Base-by-base conservation (phyloP, 1,140 invertebrate species). In the Bradynema listronoti region DNA sequence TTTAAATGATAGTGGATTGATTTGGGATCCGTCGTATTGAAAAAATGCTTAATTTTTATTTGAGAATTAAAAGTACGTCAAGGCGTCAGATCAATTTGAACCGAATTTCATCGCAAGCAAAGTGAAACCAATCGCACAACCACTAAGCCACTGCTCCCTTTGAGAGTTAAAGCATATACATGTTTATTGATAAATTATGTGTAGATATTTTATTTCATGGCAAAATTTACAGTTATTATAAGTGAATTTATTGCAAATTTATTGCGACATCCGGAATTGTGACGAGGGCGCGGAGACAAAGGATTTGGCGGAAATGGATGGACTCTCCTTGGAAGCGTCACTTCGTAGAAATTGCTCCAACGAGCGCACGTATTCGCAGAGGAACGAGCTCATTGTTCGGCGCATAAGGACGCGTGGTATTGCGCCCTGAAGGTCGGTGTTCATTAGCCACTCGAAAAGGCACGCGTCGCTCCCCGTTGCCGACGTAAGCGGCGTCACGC, bases 381-480 rank as follows among this genome's bases (percentile, higher is more conserved):
- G 36, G 36, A 39, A 39, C 11, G 36, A 39, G 36, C 36, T 39
- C 36, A 39, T 39, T 11, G 11, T 19, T 11, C 36, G 11, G 11
- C 36, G 36, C 11, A 19, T 39, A 11, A 39, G 36, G 11, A 39
- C 36, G 11, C 19, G 11, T 11, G 36, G 36, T 11, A 39, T 39
- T 39, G 11, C 19, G 36, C 36, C 58, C 24, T 25, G 11, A 24
- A 64, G 30, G 22, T 61, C 58, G 24, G 58, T 63, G 33, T 61
- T 64, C 58, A 61, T 61, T 22, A 61, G 29, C 58, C 58, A 61
- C 41, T 61, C 58, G 22, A 62, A 61, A 5, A 63, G 4, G 1
- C 41, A n/a, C 30, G 5, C 34, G 19, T 50, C 27, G n/a, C 33
- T 34, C 1, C 30, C 42, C 46, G 11, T 27, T 27, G 46, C 24